These are phyloP conservation scores for Endotricha flammealis DNA, from an alignment of 2,888 invertebrate species.

Conservation along the genomic window DNA sequence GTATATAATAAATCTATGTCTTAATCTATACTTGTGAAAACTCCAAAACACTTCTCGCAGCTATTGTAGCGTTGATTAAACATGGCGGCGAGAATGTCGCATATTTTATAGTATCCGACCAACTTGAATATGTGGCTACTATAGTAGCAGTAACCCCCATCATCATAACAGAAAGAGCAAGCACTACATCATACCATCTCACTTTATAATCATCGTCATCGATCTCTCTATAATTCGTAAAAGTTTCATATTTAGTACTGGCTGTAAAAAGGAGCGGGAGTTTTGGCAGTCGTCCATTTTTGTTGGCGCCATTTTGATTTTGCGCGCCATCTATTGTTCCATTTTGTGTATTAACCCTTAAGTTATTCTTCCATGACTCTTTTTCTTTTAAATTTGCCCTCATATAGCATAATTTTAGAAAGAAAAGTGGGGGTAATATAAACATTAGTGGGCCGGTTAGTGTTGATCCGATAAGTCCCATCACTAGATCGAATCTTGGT, in stretches of 20 bases:
- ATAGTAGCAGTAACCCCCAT: conserved; percentile 82
- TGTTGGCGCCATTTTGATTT: conserved; percentile 24
- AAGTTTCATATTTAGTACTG: conserved; percentile 50
- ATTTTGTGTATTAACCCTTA: background rate
- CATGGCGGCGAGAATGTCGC: conserved; percentile 85
- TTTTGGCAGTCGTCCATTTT: conserved; percentile 28
- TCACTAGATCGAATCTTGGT: conserved; percentile 90
- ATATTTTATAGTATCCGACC: conserved; percentile 80
- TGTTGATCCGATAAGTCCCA: conserved; percentile 91
- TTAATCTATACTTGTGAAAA: too few relatives aligned
- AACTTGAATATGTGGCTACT: conserved; percentile 84
- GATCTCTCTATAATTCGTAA: conserved; percentile 30
- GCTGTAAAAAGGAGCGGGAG: conserved; percentile 39
- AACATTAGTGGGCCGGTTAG: conserved; percentile 91
- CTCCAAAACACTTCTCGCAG: conserved; percentile 53
- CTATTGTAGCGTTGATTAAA: conserved; percentile 79
- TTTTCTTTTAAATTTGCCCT: conserved; percentile 23
- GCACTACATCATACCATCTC: conserved; percentile 65
- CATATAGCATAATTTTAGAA: conserved; percentile 81
- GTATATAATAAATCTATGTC: too few relatives aligned
- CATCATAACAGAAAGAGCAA: conserved; percentile 78
- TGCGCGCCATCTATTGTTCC: background rate
- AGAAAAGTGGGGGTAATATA: conserved; percentile 89
- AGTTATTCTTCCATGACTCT: background rate
- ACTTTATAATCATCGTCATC: conserved; percentile 40